A percentile compares a stretch with the other conserved stretches of the same genome.
Evolutionary conservation across 2,113 vertebrate genomes (phyloP).

Genomic region (Gasterosteus aculeatus): DNA sequence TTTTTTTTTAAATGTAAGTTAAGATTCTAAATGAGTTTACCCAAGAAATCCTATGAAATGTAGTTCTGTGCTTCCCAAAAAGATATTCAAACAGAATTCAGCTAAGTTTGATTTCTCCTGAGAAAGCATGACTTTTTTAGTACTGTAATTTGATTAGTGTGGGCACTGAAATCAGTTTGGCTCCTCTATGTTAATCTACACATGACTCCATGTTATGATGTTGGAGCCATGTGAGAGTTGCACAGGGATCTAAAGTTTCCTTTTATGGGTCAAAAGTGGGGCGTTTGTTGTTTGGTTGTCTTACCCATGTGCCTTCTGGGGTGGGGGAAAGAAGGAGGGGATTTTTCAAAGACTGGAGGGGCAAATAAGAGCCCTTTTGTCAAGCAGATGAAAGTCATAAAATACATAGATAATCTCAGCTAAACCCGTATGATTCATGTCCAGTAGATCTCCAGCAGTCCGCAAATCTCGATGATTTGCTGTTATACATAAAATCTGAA

Average conservation of each 20-base stretch:
- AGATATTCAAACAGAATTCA: not conserved
- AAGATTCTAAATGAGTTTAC: no score
- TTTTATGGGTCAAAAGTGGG: not conserved
- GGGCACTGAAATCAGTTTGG: not conserved
- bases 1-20: no score
- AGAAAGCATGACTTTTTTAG: not conserved
- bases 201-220: no score
- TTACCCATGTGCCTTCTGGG: not conserved
- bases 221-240: not conserved
- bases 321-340: not conserved
- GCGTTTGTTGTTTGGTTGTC: not conserved
- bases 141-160: not conserved
- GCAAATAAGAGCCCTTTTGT: constrained; percentile 1
- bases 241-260: not conserved
- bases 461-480: not conserved
- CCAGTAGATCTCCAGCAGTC: not conserved
- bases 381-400: not conserved
- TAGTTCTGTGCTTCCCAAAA: not conserved
- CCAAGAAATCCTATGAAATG: not conserved
- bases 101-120: not conserved
- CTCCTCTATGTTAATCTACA: not conserved
- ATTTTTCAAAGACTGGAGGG: not conserved
- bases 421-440: not conserved
- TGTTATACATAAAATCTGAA: not conserved
- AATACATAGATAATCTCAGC: not conserved